phyloP scores from a whole-genome alignment of 2,888 invertebrate genomes.

The Ormyrus labotus region DNA sequence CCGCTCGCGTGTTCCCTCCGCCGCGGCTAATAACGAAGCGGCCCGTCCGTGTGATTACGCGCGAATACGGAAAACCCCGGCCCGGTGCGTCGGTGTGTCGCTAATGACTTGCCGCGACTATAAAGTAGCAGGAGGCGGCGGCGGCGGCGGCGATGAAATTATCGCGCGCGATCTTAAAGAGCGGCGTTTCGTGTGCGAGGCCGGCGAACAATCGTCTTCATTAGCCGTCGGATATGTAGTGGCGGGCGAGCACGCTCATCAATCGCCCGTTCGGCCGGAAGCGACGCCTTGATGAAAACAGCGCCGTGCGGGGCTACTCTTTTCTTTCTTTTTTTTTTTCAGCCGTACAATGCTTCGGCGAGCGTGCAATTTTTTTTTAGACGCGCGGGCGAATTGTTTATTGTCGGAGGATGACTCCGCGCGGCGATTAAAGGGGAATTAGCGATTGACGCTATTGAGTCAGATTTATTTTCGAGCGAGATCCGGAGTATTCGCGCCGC shows the following conservation, averaged over 20 bases:
- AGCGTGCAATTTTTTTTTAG: background rate
- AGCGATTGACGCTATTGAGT: too few relatives aligned
- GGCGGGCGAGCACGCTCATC: conserved; percentile 32
- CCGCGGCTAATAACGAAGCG: conserved; percentile 10
- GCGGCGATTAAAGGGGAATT: too few relatives aligned
- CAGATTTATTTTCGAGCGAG: too few relatives aligned
- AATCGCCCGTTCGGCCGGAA: conserved; percentile 50
- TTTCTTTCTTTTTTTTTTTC: background rate
- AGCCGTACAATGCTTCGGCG: background rate
- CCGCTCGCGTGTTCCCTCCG: too few relatives aligned
- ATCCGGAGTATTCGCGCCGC: too few relatives aligned
- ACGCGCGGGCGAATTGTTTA: background rate
- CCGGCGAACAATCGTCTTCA: conserved; percentile 53
- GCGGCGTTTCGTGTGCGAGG: conserved; percentile 55
- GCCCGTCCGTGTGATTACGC: background rate
- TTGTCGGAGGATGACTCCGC: background rate
- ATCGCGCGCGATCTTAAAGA: conserved; percentile 51
- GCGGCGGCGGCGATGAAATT: conserved; percentile 42
- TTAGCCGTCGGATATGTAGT: conserved; percentile 46
- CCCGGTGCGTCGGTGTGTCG: background rate
- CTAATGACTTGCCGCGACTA: conserved; percentile 1
- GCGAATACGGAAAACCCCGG: background rate
- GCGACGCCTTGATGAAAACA: conserved; percentile 34
- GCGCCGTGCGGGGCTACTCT: background rate
- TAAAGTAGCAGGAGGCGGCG: too few relatives aligned